Conservation (phyloP, 2,113 vertebrate genomes). For the Odontophorus gujanensis region DNA sequence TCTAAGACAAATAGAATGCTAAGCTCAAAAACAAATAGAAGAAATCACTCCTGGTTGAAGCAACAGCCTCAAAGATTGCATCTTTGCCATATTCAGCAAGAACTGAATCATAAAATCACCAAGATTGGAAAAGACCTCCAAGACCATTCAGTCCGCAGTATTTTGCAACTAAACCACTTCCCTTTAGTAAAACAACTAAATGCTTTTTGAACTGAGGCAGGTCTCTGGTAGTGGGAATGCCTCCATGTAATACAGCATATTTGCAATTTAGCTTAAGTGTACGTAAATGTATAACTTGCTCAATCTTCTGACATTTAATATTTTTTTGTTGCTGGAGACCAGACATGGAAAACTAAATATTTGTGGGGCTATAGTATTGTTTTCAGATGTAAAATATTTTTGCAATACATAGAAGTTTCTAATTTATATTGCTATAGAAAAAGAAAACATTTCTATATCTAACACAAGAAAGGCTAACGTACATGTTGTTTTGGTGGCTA, state of each 20-base stretch:
- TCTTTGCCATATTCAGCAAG: background rate
- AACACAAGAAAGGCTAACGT: background rate
- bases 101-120: background rate
- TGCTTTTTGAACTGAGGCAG: background rate
- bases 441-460: background rate
- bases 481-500: background rate
- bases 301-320: background rate
- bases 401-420: background rate
- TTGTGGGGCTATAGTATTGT: background rate
- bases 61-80: background rate
- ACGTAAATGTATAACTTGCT: background rate
- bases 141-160: too few species aligned
- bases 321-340: background rate
- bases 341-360: background rate
- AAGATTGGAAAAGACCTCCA: too few species aligned
- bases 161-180: too few species aligned
- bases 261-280: background rate
- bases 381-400: background rate
- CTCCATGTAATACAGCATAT: background rate
- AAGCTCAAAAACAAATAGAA: background rate
- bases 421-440: background rate
- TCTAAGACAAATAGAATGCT: background rate
- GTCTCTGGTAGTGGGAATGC: background rate
- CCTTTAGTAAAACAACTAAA: too few species aligned
- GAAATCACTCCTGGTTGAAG: background rate